These are phyloP conservation scores for Stegastes partitus DNA, from an alignment of 2,113 vertebrate species.

Conservation along the genomic window DNA sequence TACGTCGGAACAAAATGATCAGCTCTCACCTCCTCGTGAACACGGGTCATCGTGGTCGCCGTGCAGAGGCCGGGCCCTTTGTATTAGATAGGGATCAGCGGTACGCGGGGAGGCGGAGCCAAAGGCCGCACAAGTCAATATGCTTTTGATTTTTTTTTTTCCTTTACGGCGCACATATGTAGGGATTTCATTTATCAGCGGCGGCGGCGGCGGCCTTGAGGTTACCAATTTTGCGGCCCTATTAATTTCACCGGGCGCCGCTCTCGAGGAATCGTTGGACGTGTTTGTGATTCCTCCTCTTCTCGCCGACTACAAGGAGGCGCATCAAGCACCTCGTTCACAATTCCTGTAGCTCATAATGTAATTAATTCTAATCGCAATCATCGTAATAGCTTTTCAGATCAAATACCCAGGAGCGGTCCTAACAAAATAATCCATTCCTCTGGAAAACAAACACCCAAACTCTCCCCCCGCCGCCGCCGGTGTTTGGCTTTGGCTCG, in stretches of 20 bases:
- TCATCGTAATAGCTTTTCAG: slow-evolving; percentile 81
- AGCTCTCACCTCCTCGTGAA: slow-evolving; percentile 78
- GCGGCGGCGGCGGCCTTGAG: slow-evolving; percentile 39
- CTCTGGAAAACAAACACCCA: slow-evolving; percentile 76
- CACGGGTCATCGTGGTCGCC: slow-evolving; percentile 75
- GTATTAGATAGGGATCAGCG: slow-evolving; percentile 76
- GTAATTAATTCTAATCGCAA: slow-evolving; percentile 83
- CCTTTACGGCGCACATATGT: slow-evolving; percentile 49
- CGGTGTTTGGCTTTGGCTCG: slow-evolving; percentile 53
- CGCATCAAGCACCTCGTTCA: slow-evolving; percentile 63
- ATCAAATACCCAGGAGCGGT: slow-evolving; percentile 82
- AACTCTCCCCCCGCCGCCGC: slow-evolving; percentile 16
- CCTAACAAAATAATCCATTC: slow-evolving; percentile 79
- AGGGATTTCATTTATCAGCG: slow-evolving; percentile 49
- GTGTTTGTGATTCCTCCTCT: slow-evolving; percentile 45
- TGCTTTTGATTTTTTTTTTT: slow-evolving; percentile 33
- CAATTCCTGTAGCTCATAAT: slow-evolving; percentile 72
- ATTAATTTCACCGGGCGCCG: slow-evolving; percentile 67
- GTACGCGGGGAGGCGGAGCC: slow-evolving; percentile 54
- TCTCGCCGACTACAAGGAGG: slow-evolving; percentile 54
- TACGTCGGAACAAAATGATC: slow-evolving; percentile 82
- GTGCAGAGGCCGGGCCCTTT: slow-evolving; percentile 68
- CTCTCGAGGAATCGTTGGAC: slow-evolving; percentile 56
- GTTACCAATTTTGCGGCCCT: slow-evolving; percentile 54
- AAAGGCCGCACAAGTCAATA: slow-evolving; percentile 55